Base-by-base conservation (phyloP, 1,140 invertebrate species). In the Lepeophtheirus salmonis region DNA sequence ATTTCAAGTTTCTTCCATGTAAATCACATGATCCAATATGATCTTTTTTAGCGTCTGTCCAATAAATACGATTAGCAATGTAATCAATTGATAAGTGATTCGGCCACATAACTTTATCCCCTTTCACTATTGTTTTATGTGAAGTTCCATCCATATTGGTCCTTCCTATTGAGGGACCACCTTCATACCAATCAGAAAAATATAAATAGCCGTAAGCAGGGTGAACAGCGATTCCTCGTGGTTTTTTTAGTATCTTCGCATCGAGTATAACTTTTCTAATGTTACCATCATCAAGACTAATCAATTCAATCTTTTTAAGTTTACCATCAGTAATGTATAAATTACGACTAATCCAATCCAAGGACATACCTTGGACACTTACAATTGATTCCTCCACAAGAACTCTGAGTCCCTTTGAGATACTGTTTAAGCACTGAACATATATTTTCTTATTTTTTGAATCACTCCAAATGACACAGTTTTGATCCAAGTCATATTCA, bases 331-430 rank as follows among this genome's bases (percentile, higher is more conserved):
- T 86, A 70, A 90, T 92, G 70, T 91, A 96, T 0, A 97, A 70
- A 62, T 89, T 83, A 60, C 89, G 83, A 0, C 84, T 83, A n/a
- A 91, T 79, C 88, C 88, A 95, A 74, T 97, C 91, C 25, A 86
- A 78, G 0, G 87, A 83, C 79, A 95, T 84, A 10, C 89, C 89
- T 73, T 95, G 89, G 20, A 95, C 84, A 3, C 84, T 86, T 26
- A 80, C 78, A 30, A 91, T 71, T 65, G 83, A 78, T 0, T 73
- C 79, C 63, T 83, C 79, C 0, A 88, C 79, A 1, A 89, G 69
- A 30, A 81, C 77, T 72, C 87, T 82, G 17, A 79, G 76, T 50
- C 49, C 23, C 6, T 26, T 26, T 4, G 30, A 6, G n/a, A n/a
- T 41, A 10, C 17, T 25, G 23, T 20, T 63, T 14, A 50, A 16